Evolutionary conservation across 2,888 invertebrate genomes (phyloP).

Genomic region (Temnothorax rugatulus): DNA sequence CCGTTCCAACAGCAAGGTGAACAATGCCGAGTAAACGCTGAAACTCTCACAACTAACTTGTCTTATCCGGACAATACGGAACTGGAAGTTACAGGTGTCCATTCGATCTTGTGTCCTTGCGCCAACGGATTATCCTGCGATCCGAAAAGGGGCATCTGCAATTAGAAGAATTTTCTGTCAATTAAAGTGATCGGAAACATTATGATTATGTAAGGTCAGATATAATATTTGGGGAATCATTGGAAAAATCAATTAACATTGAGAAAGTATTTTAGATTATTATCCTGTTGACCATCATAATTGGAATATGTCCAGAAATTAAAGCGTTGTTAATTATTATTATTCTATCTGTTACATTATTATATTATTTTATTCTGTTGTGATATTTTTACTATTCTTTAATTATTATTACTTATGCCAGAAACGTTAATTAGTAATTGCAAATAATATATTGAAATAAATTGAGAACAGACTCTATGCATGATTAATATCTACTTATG

Average conservation of each 20-base stretch:
- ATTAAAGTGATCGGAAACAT: neutral
- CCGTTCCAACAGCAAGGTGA: constrained; percentile 69
- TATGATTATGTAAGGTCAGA: neutral
- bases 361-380: neutral
- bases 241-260: neutral
- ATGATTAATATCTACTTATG: neutral
- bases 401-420: neutral
- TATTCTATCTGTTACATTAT: neutral
- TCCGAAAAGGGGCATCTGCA: constrained; percentile 65
- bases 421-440: neutral
- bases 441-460: neutral
- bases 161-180: constrained; percentile 5
- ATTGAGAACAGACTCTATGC: neutral
- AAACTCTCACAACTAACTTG: constrained; percentile 68
- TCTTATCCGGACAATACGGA: constrained; percentile 74
- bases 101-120: constrained; percentile 78
- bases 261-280: neutral
- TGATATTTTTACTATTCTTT: neutral
- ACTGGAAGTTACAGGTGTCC: constrained; percentile 71
- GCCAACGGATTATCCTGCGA: constrained; percentile 72
- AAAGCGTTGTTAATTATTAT: neutral
- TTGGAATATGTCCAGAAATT: neutral
- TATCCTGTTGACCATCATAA: neutral
- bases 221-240: neutral
- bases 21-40: constrained; percentile 68